Evolutionary conservation across 2,797 vertebrate species (phyloP), one percentile per base, ranked within the genome.

Genomic region (Malurus leucopterus): DNA sequence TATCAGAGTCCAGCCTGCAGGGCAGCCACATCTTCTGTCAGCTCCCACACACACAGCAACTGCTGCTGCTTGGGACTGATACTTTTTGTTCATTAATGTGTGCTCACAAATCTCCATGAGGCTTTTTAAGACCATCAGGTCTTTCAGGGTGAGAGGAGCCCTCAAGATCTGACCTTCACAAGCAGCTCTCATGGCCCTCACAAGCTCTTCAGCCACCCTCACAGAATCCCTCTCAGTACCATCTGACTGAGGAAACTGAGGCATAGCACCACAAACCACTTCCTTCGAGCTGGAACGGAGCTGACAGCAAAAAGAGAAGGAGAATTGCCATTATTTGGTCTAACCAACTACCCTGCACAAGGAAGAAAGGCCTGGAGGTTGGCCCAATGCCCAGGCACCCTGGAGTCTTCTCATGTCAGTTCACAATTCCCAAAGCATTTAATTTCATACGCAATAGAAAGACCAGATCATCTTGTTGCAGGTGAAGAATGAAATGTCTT

Each of bases 31-130:
- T 69, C 79, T 81, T 57, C 88, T 84, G 65, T 62, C 91, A 82
- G 40, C 57, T 73, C 94, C 67, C 74, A 22, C 46, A 0, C 83
- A 55, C 63, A 38, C 73, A 69, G 69, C 96, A 97, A 94, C 94
- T 97, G 96, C 92, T 88, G 74, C 89, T 86, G 89, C 55, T 78
- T 57, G 24, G 93, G 93, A 95, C 16, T 85, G 72, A 91, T 76
- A 50, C 62, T 2, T 34, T 91, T 81, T 84, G 80, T 59, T 88
- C 68, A 84, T 76, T 61, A 90, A 27, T 44, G 59, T 63, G 55
- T 15, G 44, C 86, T 71, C 67, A 70, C 70, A 82, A 71, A 68
- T 50, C 41, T 65, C 71, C 40, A 6, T 1, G 4, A 71, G 44
- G 46, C 49, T 72, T 80, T 85, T 85, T 12, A 46, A 81, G 88